Conservation (phyloP, 2,888 invertebrate genomes). For the Corythucha ciliata region DNA sequence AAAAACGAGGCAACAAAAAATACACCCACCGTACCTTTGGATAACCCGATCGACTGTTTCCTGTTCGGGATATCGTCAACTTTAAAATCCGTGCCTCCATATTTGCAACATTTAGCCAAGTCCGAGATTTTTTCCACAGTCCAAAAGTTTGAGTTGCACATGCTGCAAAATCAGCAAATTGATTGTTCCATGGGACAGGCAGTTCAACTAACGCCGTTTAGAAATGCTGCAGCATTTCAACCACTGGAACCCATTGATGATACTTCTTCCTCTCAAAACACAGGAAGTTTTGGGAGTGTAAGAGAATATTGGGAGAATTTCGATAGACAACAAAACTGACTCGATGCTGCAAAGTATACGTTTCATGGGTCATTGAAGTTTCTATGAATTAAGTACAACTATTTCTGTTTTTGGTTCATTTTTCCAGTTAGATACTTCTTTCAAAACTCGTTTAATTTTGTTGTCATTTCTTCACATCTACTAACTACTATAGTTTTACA, state of each 20-base stretch:
- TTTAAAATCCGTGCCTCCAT: conserved; percentile 14
- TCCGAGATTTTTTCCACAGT: conserved; percentile 19
- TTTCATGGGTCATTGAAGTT: conserved; percentile 4
- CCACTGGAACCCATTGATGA: conserved; percentile 15
- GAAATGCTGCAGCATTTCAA: conserved; percentile 9
- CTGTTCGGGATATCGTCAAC: conserved; percentile 20
- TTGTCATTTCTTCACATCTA: conserved; percentile 1
- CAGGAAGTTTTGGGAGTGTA: background rate
- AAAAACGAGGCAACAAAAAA: conserved; percentile 16
- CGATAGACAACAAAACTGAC: conserved; percentile 14
- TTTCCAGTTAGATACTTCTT: conserved; percentile 5
- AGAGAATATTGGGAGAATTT: conserved; percentile 14
- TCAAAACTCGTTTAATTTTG: conserved; percentile 13
- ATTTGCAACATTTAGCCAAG: conserved; percentile 20
- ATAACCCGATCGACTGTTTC: conserved; percentile 20
- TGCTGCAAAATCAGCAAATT: conserved; percentile 16
- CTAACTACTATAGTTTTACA: conserved; percentile 2
- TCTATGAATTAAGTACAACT: background rate
- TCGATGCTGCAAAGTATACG: conserved; percentile 1
- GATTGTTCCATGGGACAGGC: conserved; percentile 11
- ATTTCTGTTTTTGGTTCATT: conserved; percentile 1
- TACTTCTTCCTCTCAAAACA: conserved; percentile 19
- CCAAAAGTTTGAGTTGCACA: conserved; percentile 19
- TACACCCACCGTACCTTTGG: conserved; percentile 18
- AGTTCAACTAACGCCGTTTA: conserved; percentile 5